phyloP scores from a whole-genome alignment of 1,140 invertebrate genomes.

The Schlechtendalia chinensis region DNA sequence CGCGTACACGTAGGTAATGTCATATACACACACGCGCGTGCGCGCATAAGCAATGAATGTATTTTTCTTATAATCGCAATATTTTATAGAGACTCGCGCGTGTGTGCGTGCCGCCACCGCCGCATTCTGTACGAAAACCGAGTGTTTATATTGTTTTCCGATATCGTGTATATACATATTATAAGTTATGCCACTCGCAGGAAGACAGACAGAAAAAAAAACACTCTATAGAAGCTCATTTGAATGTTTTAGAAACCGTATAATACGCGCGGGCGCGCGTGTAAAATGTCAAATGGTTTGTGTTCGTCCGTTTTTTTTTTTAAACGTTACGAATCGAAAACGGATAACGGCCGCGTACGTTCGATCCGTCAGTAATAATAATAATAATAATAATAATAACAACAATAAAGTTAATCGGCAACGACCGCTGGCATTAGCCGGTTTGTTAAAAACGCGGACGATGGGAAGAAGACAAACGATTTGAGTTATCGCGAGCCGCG shows the following conservation, averaged over 20 bases:
- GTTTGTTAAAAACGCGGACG: not conserved
- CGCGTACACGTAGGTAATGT: conserved; percentile 23
- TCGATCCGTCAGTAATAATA: too few relatives aligned
- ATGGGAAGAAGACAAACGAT: not conserved
- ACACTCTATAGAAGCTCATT: not conserved
- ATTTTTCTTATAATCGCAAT: conserved; percentile 38
- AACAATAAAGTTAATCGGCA: too few relatives aligned
- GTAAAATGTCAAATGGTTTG: too few relatives aligned
- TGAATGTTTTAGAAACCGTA: not conserved
- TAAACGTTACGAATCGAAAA: too few relatives aligned
- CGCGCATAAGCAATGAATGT: conserved; percentile 30
- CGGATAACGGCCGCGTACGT: too few relatives aligned
- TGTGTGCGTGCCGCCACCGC: not conserved
- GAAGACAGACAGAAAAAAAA: not conserved
- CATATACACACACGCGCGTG: not conserved
- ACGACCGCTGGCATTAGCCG: too few relatives aligned
- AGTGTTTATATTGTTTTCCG: conserved; percentile 38
- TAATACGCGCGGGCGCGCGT: too few relatives aligned
- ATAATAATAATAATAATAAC: too few relatives aligned
- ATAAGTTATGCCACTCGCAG: not conserved
- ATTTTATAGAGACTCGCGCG: conserved; percentile 17
- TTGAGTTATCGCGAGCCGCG: not conserved
- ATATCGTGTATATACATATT: conserved; percentile 8
- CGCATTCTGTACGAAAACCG: conserved; percentile 24
- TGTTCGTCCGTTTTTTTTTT: too few relatives aligned